phyloP scores from a whole-genome alignment of 2,113 vertebrate species.

The Datnioides undecimradiatus region DNA sequence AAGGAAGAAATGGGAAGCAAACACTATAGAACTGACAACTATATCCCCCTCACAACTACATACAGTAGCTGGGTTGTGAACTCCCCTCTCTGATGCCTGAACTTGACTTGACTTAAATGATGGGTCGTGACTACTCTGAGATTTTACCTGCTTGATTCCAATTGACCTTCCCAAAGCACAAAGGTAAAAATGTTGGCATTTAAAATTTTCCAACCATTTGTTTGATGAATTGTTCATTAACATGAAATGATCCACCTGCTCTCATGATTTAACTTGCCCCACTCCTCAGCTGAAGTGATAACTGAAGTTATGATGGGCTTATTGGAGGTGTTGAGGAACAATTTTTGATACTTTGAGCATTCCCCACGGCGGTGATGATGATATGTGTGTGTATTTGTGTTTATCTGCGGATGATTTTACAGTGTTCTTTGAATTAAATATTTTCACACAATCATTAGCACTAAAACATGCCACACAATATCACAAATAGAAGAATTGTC shows the following conservation, averaged over 20 bases:
- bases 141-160: background rate
- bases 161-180: background rate
- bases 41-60: background rate
- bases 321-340: slow-evolving; percentile 6
- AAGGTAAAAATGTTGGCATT: background rate
- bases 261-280: background rate
- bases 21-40: background rate
- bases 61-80: no score
- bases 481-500: background rate
- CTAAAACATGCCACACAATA: background rate
- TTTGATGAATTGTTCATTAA: background rate
- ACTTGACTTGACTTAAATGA: background rate
- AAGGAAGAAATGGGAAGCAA: no score
- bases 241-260: background rate
- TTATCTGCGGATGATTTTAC: slow-evolving; percentile 1
- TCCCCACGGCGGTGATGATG: background rate
- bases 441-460: no score
- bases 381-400: background rate
- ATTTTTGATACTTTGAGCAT: background rate
- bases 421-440: no score
- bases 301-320: background rate
- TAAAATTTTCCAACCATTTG: background rate
- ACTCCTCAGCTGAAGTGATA: background rate
- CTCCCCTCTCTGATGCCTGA: background rate
- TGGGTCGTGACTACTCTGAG: background rate